phyloP scores from a whole-genome alignment of 2,888 invertebrate species.

The Aspidiotus rigidus region DNA sequence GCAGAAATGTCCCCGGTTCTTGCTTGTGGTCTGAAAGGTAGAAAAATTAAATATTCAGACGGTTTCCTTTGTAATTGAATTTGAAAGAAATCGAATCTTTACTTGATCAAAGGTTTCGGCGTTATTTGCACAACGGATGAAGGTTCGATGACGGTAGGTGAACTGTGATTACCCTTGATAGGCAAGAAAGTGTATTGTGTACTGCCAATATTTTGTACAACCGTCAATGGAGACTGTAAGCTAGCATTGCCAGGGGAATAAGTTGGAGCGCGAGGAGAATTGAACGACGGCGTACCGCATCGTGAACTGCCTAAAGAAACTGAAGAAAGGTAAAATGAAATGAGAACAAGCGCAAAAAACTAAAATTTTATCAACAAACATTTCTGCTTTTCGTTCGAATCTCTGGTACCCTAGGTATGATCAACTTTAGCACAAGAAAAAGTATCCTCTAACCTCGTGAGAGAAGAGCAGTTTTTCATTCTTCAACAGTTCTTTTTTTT shows the following conservation, averaged over 20 bases:
- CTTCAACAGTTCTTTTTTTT: not conserved
- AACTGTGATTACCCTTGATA: constrained; percentile 48
- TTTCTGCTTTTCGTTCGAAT: not conserved
- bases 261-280: constrained; percentile 61
- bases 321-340: constrained; percentile 43
- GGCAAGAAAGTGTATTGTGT: constrained; percentile 87
- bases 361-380: not conserved
- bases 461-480: no score
- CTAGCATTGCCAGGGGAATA: constrained; percentile 54
- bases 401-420: no score
- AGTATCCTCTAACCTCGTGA: no score
- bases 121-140: constrained; percentile 25
- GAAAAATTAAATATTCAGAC: not conserved
- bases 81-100: not conserved
- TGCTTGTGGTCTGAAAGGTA: constrained; percentile 19
- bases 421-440: no score
- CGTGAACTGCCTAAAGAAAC: constrained; percentile 88
- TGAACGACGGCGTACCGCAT: constrained; percentile 84
- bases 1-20: constrained; percentile 19
- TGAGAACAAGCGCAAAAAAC: constrained; percentile 31
- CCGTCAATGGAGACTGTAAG: constrained; percentile 52
- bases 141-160: constrained; percentile 20
- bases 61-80: not conserved
- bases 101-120: constrained; percentile 31
- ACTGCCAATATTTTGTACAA: constrained; percentile 54